phyloP scores from a whole-genome alignment of 1,140 invertebrate species.

The Drosophila pseudoobscura region DNA sequence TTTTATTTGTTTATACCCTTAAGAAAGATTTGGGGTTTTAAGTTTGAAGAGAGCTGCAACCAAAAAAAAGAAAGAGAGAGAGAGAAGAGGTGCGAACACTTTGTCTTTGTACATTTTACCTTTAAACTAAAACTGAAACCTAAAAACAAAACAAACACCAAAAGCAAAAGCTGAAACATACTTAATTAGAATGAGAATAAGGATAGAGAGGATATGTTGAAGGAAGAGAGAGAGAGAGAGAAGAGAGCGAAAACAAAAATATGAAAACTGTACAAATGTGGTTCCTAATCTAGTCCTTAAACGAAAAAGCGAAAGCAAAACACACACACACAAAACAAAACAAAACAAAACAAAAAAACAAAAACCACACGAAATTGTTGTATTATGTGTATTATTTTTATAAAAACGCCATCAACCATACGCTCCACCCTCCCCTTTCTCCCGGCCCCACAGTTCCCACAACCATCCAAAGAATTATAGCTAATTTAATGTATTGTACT shows the following conservation, averaged over 20 bases:
- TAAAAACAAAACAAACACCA: slow-evolving; percentile 15
- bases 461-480: slow-evolving; percentile 65
- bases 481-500: slow-evolving; percentile 73
- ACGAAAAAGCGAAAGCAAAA: slow-evolving; percentile 13
- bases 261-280: slow-evolving; percentile 81
- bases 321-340: slow-evolving; percentile 10
- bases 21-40: slow-evolving; percentile 4
- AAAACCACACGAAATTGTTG: slow-evolving; percentile 36
- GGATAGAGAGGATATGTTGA: too few species aligned
- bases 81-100: slow-evolving; percentile 26
- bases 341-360: neutral
- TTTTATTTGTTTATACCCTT: slow-evolving; percentile 1
- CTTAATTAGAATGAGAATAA: slow-evolving; percentile 29
- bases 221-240: neutral
- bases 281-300: slow-evolving; percentile 83
- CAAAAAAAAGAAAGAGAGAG: slow-evolving; percentile 42
- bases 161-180: slow-evolving; percentile 6
- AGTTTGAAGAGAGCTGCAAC: slow-evolving; percentile 47
- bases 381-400: slow-evolving; percentile 64
- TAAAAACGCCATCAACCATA: slow-evolving; percentile 8
- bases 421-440: slow-evolving; percentile 36
- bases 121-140: slow-evolving; percentile 52
- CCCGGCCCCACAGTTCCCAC: neutral
- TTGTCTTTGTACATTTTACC: slow-evolving; percentile 66
- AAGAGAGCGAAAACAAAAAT: slow-evolving; percentile 49